Evolutionary conservation across 2,888 invertebrate species (phyloP).

Genomic region (Caenorhabditis sulstoni): DNA sequence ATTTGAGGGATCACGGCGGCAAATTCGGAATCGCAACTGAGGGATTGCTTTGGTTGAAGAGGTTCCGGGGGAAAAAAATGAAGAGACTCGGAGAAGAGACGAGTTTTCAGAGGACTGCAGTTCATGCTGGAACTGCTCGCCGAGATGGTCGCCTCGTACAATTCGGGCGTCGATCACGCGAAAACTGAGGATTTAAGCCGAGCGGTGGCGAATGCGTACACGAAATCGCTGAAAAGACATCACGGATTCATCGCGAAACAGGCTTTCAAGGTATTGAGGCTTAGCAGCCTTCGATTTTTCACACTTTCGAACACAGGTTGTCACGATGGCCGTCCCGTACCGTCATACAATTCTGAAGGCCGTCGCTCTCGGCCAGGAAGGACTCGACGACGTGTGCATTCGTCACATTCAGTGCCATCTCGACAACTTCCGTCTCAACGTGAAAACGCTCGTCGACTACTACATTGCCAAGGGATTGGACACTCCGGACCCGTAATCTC

Average conservation of each 20-base stretch:
- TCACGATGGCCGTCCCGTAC: slow-evolving; percentile 78
- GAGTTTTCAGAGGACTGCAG: slow-evolving; percentile 74
- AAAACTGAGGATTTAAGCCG: slow-evolving; percentile 72
- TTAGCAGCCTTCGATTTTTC: neutral
- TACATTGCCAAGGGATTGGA: slow-evolving; percentile 75
- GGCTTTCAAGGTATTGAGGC: slow-evolving; percentile 78
- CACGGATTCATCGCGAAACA: slow-evolving; percentile 78
- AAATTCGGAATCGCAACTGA: slow-evolving; percentile 78
- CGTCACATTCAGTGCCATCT: slow-evolving; percentile 76
- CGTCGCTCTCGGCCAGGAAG: slow-evolving; percentile 77
- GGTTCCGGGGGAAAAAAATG: no score
- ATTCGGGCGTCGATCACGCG: slow-evolving; percentile 53
- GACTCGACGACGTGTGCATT: slow-evolving; percentile 77
- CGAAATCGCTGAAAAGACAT: slow-evolving; percentile 76
- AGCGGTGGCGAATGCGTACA: slow-evolving; percentile 73
- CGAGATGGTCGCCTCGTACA: slow-evolving; percentile 74
- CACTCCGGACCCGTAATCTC: slow-evolving; percentile 56
- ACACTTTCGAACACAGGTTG: slow-evolving; percentile 64
- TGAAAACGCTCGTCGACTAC: slow-evolving; percentile 74
- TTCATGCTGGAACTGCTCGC: slow-evolving; percentile 79
- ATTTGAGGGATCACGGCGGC: slow-evolving; percentile 74
- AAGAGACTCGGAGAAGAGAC: no score
- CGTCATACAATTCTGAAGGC: slow-evolving; percentile 76
- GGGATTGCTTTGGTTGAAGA: slow-evolving; percentile 79
- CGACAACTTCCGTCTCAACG: slow-evolving; percentile 77